A percentile compares a stretch with the other conserved stretches of the same genome.
Conservation (phyloP, 2,888 invertebrate genomes). For the Chymomyza procnemis region DNA sequence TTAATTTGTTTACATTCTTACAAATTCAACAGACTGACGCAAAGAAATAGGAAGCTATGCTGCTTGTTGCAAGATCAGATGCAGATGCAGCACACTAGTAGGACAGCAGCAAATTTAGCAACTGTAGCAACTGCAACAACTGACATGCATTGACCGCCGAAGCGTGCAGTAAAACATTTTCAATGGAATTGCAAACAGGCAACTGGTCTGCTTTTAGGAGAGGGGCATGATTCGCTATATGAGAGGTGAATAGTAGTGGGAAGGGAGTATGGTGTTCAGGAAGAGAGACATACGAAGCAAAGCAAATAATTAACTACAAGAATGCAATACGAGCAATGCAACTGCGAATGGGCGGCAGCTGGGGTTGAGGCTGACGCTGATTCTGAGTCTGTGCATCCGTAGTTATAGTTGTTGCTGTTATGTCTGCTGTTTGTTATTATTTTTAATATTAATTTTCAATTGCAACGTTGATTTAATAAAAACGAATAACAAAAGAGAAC, state of each 20-base stretch:
- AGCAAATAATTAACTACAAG: constrained; percentile 70
- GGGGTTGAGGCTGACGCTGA: constrained; percentile 23
- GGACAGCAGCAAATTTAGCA: constrained; percentile 15
- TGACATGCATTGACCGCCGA: constrained; percentile 68
- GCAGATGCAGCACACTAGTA: constrained; percentile 56
- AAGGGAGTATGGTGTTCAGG: neutral
- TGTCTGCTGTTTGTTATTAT: constrained; percentile 70
- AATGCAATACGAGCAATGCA: constrained; percentile 68
- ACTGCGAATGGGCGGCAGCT: constrained; percentile 34
- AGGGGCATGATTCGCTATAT: neutral
- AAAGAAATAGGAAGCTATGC: constrained; percentile 64
- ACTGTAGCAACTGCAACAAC: constrained; percentile 21
- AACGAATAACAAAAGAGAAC: constrained; percentile 54
- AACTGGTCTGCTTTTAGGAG: constrained; percentile 24
- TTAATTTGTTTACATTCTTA: constrained; percentile 69
- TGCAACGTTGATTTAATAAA: constrained; percentile 72
- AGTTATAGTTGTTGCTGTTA: constrained; percentile 24
- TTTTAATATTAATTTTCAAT: constrained; percentile 75
- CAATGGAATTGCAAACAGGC: constrained; percentile 59
- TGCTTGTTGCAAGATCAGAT: constrained; percentile 62
- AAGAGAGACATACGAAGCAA: constrained; percentile 18
- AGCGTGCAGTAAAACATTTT: constrained; percentile 70
- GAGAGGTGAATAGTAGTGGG: neutral
- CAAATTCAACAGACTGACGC: constrained; percentile 50
- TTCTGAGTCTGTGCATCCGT: neutral